A percentile compares a stretch with the other conserved stretches of the same genome.
These are phyloP conservation scores for Orchestes rusci DNA, from an alignment of 2,888 invertebrate genomes.

Conservation along the genomic window DNA sequence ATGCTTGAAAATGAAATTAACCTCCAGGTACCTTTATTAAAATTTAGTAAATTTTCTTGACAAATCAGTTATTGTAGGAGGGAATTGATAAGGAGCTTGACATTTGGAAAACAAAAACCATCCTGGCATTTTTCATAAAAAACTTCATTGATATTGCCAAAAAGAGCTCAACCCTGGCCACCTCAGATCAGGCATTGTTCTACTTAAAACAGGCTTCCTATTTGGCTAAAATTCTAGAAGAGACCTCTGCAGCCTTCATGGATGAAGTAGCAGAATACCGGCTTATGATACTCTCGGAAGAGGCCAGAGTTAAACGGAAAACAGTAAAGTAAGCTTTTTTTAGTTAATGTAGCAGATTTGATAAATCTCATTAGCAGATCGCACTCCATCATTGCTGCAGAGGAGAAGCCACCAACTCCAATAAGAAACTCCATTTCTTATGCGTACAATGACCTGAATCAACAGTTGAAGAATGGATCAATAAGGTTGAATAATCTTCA, in stretches of 20 bases:
- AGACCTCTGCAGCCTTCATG: constrained; percentile 49
- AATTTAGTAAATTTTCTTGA: too few relatives aligned
- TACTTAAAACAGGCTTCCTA: constrained; percentile 66
- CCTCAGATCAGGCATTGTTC: constrained; percentile 54
- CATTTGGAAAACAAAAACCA: constrained; percentile 51
- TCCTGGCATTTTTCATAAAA: constrained; percentile 63
- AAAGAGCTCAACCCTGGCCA: constrained; percentile 55
- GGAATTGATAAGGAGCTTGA: constrained; percentile 45
- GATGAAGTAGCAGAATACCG: constrained; percentile 35
- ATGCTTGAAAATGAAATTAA: too few relatives aligned
- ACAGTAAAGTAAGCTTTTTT: constrained; percentile 14
- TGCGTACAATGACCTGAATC: constrained; percentile 19
- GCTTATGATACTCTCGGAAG: constrained; percentile 23
- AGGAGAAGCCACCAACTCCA: constrained; percentile 25
- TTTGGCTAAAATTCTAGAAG: constrained; percentile 55
- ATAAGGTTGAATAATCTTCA: constrained; percentile 24
- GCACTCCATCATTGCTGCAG: neutral
- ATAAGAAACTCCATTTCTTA: constrained; percentile 26
- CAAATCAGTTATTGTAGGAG: neutral
- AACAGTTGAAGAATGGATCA: constrained; percentile 24
- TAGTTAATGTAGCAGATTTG: neutral
- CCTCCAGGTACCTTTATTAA: too few relatives aligned
- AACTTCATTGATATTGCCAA: constrained; percentile 67
- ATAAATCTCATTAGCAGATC: too few relatives aligned
- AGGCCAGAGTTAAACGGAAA: constrained; percentile 18